These are phyloP conservation scores for Plagodis dolabraria DNA, from an alignment of 2,888 invertebrate species.

Conservation along the genomic window DNA sequence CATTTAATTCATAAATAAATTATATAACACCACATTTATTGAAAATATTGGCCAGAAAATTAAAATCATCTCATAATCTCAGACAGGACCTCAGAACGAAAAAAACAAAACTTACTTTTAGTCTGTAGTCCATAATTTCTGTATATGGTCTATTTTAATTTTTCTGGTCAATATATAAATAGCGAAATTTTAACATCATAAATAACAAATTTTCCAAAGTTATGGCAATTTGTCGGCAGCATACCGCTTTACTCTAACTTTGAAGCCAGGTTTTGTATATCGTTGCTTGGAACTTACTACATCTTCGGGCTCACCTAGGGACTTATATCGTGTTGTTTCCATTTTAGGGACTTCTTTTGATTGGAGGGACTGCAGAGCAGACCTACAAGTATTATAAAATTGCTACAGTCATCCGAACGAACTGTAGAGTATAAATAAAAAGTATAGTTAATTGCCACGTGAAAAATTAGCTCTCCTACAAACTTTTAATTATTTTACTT, in stretches of 20 bases:
- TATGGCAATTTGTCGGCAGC: slow-evolving; percentile 41
- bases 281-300: slow-evolving; percentile 52
- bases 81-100: too few species aligned
- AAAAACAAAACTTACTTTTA: too few species aligned
- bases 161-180: too few species aligned
- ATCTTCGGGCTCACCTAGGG: slow-evolving; percentile 61
- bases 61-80: too few species aligned
- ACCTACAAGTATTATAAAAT: slow-evolving; percentile 55
- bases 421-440: background rate
- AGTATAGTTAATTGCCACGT: too few species aligned
- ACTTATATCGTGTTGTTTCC: slow-evolving; percentile 48
- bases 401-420: background rate
- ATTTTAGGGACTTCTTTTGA: slow-evolving; percentile 43
- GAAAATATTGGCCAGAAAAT: too few species aligned
- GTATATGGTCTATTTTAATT: too few species aligned
- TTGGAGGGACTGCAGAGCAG: slow-evolving; percentile 51
- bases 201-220: background rate
- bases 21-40: too few species aligned
- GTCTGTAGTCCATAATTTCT: too few species aligned
- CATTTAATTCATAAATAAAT: too few species aligned
- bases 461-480: background rate
- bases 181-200: too few species aligned
- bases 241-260: slow-evolving; percentile 67
- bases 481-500: too few species aligned
- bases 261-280: slow-evolving; percentile 57